Conservation (phyloP, 2,113 vertebrate genomes). For the Brachyistius frenatus region DNA sequence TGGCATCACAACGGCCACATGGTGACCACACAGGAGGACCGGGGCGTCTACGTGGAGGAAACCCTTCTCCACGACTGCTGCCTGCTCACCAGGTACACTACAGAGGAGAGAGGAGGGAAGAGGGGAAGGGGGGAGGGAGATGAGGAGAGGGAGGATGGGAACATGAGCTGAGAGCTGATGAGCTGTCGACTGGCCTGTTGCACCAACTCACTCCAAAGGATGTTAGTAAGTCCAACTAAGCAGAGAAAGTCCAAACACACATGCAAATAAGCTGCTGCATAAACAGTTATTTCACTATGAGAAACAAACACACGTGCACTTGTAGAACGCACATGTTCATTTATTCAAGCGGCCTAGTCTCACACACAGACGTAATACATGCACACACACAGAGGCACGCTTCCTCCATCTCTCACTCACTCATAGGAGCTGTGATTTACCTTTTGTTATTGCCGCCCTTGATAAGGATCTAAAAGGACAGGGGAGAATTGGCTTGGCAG, state of each 20-base stretch:
- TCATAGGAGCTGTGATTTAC: conserved; percentile 60
- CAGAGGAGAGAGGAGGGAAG: not conserved
- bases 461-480: conserved; percentile 79
- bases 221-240: not conserved
- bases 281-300: not conserved
- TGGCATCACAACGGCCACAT: conserved; percentile 87
- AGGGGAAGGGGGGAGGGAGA: not conserved
- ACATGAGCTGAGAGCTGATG: conserved; percentile 28
- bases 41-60: conserved; percentile 88
- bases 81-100: conserved; percentile 89
- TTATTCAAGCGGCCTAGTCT: not conserved
- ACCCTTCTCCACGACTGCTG: conserved; percentile 93
- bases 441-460: conserved; percentile 71
- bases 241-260: conserved; percentile 3
- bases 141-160: not conserved
- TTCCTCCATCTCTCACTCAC: conserved; percentile 40
- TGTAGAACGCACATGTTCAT: not conserved
- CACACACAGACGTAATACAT: conserved; percentile 7
- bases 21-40: conserved; percentile 85
- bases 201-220: not conserved
- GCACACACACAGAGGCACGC: not conserved
- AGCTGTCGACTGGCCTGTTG: conserved; percentile 28
- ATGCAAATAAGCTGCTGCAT: conserved; percentile 10
- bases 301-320: not conserved
- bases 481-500: conserved; percentile 75